Percentiles rank a stretch among this genome's conserved stretches.
These are phyloP conservation scores for Eriosoma lanigerum DNA, from an alignment of 1,140 invertebrate species.

Conservation along the genomic window DNA sequence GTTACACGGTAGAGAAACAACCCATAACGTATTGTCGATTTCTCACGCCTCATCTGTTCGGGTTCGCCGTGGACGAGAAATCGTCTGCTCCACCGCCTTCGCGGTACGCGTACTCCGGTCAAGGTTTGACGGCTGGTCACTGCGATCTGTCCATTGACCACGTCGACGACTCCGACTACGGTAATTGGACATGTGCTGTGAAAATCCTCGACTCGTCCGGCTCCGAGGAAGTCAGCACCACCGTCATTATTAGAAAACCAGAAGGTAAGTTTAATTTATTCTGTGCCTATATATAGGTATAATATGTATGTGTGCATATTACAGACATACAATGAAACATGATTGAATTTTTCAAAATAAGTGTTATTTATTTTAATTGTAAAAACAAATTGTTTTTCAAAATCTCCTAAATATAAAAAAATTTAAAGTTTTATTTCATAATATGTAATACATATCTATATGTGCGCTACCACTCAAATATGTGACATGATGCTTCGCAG, in stretches of 20 bases:
- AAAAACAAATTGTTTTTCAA: no score
- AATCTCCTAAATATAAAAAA: no score
- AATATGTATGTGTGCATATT: no score
- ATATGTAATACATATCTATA: no score
- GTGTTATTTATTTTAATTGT: no score
- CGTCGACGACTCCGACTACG: constrained; percentile 35
- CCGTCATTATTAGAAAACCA: constrained; percentile 21
- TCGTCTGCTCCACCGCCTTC: neutral
- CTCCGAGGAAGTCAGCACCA: constrained; percentile 30
- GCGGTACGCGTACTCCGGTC: constrained; percentile 31
- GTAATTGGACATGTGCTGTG: constrained; percentile 44
- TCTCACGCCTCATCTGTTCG: neutral
- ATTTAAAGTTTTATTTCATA: no score
- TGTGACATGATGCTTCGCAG: neutral
- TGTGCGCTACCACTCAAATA: no score
- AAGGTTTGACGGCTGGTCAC: constrained; percentile 29
- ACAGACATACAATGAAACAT: no score
- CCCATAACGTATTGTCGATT: constrained; percentile 36
- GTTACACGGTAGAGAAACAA: constrained; percentile 19
- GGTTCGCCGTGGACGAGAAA: constrained; percentile 25
- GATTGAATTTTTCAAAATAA: no score
- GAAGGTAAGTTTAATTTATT: no score
- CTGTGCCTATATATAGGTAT: no score
- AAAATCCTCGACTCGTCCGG: constrained; percentile 18
- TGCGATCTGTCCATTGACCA: constrained; percentile 15